Conservation (phyloP, 2,888 invertebrate genomes). For the Acleris holmiana region DNA sequence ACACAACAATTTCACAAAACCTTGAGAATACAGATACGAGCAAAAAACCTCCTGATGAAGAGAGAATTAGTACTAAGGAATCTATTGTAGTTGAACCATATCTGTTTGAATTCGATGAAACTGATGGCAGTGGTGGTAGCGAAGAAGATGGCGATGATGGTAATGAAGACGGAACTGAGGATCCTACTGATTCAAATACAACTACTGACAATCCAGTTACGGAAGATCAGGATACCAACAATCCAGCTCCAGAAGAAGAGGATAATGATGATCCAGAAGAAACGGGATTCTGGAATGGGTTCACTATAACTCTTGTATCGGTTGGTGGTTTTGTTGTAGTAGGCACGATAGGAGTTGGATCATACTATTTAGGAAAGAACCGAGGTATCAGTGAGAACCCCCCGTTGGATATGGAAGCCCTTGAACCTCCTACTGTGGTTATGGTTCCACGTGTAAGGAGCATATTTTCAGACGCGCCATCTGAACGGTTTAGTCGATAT, state of each 20-base stretch:
- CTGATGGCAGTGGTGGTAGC: slow-evolving; percentile 21
- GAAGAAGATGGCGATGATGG: slow-evolving; percentile 13
- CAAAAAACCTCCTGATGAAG: not conserved
- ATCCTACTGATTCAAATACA: not conserved
- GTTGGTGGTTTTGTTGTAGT: slow-evolving; percentile 43
- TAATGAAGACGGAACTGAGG: slow-evolving; percentile 19
- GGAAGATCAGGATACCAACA: slow-evolving; percentile 1
- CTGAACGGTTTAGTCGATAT: slow-evolving; percentile 22
- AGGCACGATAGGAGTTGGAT: slow-evolving; percentile 42
- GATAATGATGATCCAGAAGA: slow-evolving; percentile 5
- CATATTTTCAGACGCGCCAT: slow-evolving; percentile 20
- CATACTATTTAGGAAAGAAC: slow-evolving; percentile 50
- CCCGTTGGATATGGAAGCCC: slow-evolving; percentile 38
- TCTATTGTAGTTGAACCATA: slow-evolving; percentile 7
- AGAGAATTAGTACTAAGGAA: not conserved
- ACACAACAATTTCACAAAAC: slow-evolving; percentile 1
- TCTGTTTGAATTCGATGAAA: slow-evolving; percentile 16
- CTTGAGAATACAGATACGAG: slow-evolving; percentile 8
- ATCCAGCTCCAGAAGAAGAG: slow-evolving; percentile 12
- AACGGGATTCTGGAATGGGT: slow-evolving; percentile 45
- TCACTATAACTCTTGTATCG: slow-evolving; percentile 48
- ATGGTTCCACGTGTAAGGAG: slow-evolving; percentile 35
- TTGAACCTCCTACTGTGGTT: slow-evolving; percentile 44
- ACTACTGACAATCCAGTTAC: slow-evolving; percentile 2
- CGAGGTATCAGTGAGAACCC: slow-evolving; percentile 29